Base-by-base conservation (phyloP, 2,888 invertebrate species). In the Microctonus aethiopoides region DNA sequence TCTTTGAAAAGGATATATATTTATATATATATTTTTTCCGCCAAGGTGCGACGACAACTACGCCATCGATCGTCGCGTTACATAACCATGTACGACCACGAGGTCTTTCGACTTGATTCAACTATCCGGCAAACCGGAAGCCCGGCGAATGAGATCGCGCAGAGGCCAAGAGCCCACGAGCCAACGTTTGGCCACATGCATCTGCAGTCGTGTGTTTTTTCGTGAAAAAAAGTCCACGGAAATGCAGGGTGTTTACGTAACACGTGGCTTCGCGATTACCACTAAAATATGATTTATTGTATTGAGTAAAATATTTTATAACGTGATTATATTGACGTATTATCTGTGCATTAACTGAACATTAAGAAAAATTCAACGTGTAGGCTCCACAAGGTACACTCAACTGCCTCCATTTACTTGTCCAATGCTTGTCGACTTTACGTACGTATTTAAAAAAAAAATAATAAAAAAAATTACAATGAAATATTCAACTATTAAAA, bases 221-320 rank as follows among this genome's bases (percentile, higher is more conserved):
- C 72, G 72, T 77, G 72, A 72, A 74, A 78, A 71, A 73, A 79
- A 76, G 77, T 71, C 64, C 60, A 72, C 75, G 76, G 80, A 81
- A 80, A 83, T 83, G 84, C 74, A 61, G 75, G 76, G 79, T 79
- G 79, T 82, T 84, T 84, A 84, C 83, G 83, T 84, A 84, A 84
- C 80, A 72, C 74, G 78, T 74, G 77, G 76, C 75, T 76, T 75
- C 76, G 73, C 74, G 74, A 77, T 70, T 71, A 57, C 65, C 36
- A 67, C 72, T 75, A 72, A 73, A 20, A 69, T 63, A 71, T 73
- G 68, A 64, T 71, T 65, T 52, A 59, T 65, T 39, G 67, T 65
- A 60, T 32, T 32, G 61, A 54, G 65, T 67, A 67, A 67, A 66
- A 66, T 70, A 72, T 59, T 68, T n/a, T 46, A 65, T 32, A 71